Evolutionary conservation across 2,797 vertebrate species (phyloP).

Genomic region (Botia kubotai): DNA sequence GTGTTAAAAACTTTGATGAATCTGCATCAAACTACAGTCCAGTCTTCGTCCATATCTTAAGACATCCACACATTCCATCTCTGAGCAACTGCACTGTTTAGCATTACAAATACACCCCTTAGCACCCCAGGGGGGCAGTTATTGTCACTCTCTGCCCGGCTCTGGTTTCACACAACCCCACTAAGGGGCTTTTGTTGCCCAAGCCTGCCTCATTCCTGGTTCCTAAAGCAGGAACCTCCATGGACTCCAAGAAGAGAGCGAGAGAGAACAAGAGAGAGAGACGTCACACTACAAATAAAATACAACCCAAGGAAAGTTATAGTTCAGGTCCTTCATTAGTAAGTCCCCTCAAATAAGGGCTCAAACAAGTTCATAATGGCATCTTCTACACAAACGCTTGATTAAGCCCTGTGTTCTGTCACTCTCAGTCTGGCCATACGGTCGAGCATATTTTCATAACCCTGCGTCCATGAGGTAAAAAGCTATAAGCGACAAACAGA

Average conservation of each 20-base stretch:
- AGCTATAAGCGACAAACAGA: slow-evolving; percentile 71
- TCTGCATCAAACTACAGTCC: slow-evolving; percentile 4
- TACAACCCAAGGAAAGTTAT: no score
- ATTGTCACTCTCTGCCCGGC: slow-evolving; percentile 59
- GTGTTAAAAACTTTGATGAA: slow-evolving; percentile 31
- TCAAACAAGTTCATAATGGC: no score
- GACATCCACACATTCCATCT: slow-evolving; percentile 37
- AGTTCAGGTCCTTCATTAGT: no score
- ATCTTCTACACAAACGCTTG: slow-evolving; percentile 54
- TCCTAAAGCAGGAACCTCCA: slow-evolving; percentile 18
- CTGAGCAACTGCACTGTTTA: slow-evolving; percentile 57
- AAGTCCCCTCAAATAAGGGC: no score
- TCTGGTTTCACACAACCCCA: slow-evolving; percentile 63
- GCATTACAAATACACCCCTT: slow-evolving; percentile 54
- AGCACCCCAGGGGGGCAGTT: slow-evolving; percentile 64
- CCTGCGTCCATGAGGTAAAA: slow-evolving; percentile 76
- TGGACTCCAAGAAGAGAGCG: no score
- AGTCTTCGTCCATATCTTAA: slow-evolving; percentile 27
- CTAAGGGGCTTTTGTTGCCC: slow-evolving; percentile 54
- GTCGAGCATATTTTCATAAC: slow-evolving; percentile 81
- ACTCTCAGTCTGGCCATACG: slow-evolving; percentile 48
- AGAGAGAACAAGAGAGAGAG: no score
- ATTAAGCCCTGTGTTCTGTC: slow-evolving; percentile 59
- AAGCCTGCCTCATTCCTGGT: slow-evolving; percentile 20
- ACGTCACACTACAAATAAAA: no score